Base-by-base conservation (phyloP, 1,140 invertebrate genomes). In the Macrocentrus cingulum region DNA sequence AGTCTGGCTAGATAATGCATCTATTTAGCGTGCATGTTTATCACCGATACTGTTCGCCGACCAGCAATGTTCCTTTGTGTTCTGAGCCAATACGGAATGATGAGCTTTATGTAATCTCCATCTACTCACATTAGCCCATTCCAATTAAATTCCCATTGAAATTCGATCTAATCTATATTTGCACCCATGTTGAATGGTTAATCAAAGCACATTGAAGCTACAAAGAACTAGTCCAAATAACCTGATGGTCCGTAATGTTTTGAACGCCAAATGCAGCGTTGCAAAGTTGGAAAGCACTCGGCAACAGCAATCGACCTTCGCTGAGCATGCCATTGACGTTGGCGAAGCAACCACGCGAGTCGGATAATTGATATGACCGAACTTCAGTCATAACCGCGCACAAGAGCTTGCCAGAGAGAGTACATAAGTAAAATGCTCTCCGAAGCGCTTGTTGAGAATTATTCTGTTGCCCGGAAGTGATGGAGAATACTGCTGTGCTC, bases 301-400 rank as follows among this genome's bases (percentile, higher is more conserved):
- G 36, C 36, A 29, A 29, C 13, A 39, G 11, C 13, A 4, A 39
- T n/a, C 15, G 3, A n/a, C 2, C 36, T 39, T n/a, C 15, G 13
- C 15, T 4, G 7, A 11, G 7, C 36, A 39, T n/a, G 13, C 36
- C 36, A 39, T 39, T 5, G 36, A 15, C 36, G 7, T 39, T 8
- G 13, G 36, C 36, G 13, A 39, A 13, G 7, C 36, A 39, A 39
- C 36, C 36, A 39, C 36, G 8, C 36, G 36, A 39, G 15, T 18
- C 23, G 19, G 15, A 20, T 18, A 51, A 51, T 51, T 36, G 49
- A 51, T 51, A 16, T 13, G 11, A 13, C 49, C 7, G 20, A 32
- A 49, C 29, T 49, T 29, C 20, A 49, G n/a, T 15, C 20, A 49
- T 39, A 39, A 39, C 36, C 36, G 11, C 36, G 15, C 8, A 39